Percentiles rank a stretch among this genome's conserved stretches.
phyloP scores from a whole-genome alignment of 2,113 vertebrate species.

The Pachycephala philippinensis region DNA sequence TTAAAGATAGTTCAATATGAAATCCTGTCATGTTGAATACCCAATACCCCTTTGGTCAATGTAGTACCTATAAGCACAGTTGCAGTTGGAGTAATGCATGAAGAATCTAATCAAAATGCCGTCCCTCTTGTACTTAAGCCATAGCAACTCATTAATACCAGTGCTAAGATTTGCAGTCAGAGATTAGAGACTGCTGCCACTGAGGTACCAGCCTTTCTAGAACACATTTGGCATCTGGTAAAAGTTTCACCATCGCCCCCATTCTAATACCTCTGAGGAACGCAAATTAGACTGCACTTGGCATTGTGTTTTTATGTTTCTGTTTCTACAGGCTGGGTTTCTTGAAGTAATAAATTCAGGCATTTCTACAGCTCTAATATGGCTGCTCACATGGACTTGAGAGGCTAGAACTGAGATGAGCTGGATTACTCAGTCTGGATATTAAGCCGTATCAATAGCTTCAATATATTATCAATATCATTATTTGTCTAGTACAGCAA shows the following conservation, averaged over 20 bases:
- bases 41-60: background rate
- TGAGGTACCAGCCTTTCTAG: background rate
- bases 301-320: background rate
- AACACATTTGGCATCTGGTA: background rate
- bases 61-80: background rate
- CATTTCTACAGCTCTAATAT: background rate
- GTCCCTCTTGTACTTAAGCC: background rate
- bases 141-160: background rate
- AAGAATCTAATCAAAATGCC: background rate
- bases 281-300: background rate
- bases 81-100: background rate
- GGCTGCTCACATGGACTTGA: background rate
- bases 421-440: background rate
- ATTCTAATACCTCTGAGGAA: background rate
- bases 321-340: background rate
- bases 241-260: background rate
- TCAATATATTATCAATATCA: background rate
- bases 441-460: background rate
- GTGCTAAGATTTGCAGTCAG: background rate
- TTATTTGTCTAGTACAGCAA: background rate
- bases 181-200: background rate
- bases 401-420: background rate
- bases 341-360: background rate
- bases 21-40: accelerated
- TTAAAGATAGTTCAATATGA: background rate